Evolutionary conservation across 2,113 vertebrate species (phyloP).

Genomic region (Zosterops hypoxanthus): DNA sequence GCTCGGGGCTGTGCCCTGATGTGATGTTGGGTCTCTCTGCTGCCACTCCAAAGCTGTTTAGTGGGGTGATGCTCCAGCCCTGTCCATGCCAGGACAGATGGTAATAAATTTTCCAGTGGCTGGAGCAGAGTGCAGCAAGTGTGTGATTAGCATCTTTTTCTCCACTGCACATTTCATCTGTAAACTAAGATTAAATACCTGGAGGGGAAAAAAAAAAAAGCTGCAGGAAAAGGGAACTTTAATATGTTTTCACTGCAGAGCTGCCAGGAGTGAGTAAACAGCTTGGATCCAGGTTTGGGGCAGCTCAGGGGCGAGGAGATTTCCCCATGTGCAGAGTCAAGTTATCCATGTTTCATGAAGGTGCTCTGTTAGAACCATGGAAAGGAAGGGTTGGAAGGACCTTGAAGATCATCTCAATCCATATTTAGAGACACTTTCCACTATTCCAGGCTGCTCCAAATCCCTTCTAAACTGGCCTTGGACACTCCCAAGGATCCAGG

Average conservation of each 20-base stretch:
- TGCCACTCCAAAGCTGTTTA: not conserved
- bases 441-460: accelerated
- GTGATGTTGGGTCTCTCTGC: not conserved
- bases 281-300: not conserved
- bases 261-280: not conserved
- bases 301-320: accelerated
- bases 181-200: constrained; percentile 64
- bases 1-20: accelerated
- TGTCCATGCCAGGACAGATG: constrained; percentile 21
- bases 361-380: not conserved
- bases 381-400: not conserved
- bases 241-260: constrained; percentile 19
- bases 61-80: not conserved
- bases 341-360: not conserved
- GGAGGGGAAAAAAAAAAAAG: not conserved
- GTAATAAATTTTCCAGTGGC: constrained; percentile 48
- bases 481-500: not conserved
- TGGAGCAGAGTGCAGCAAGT: constrained; percentile 33
- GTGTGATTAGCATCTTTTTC: constrained; percentile 64
- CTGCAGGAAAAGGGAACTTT: not conserved
- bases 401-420: not conserved
- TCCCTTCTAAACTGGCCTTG: accelerated
- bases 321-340: not conserved
- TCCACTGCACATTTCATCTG: constrained; percentile 48
- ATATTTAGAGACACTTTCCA: not conserved